A percentile compares a stretch with the other conserved stretches of the same genome.
phyloP scores from a whole-genome alignment of 2,113 vertebrate genomes.

The Nothobranchius furzeri region DNA sequence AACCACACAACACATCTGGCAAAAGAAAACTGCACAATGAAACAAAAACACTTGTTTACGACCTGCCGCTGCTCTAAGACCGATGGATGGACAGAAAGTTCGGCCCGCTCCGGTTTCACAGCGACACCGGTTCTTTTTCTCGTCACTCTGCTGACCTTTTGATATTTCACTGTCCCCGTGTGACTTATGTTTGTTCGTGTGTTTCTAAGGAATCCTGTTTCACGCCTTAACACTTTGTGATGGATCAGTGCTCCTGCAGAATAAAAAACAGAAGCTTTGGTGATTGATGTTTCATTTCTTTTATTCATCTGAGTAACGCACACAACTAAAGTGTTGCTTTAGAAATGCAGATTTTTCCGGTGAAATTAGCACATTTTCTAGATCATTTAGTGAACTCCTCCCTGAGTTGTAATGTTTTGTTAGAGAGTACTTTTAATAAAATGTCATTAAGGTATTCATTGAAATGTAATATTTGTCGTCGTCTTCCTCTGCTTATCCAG shows the following conservation, averaged over 20 bases:
- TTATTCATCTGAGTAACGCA: conserved; percentile 11
- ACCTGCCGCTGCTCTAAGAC: conserved; percentile 41
- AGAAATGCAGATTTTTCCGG: no score
- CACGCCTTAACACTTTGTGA: conserved; percentile 49
- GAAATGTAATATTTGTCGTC: no score
- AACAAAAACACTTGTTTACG: conserved; percentile 43
- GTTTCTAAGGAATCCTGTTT: conserved; percentile 24
- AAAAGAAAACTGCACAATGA: conserved; percentile 53
- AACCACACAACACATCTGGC: conserved; percentile 49
- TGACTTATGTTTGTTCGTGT: conserved; percentile 3
- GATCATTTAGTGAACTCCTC: no score
- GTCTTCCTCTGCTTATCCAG: no score
- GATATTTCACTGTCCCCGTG: conserved; percentile 62
- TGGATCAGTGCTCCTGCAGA: conserved; percentile 63
- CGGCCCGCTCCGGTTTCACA: conserved; percentile 49
- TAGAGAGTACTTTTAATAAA: no score
- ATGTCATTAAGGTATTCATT: no score
- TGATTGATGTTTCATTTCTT: conserved; percentile 62
- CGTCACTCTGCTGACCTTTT: conserved; percentile 65
- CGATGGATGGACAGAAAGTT: conserved; percentile 48
- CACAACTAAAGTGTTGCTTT: not conserved
- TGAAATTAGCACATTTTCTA: no score
- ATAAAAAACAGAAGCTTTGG: conserved; percentile 62
- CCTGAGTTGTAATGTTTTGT: no score
- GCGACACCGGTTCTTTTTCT: conserved; percentile 4